phyloP scores from a whole-genome alignment of 2,113 vertebrate species.

The Phasianus colchicus region DNA sequence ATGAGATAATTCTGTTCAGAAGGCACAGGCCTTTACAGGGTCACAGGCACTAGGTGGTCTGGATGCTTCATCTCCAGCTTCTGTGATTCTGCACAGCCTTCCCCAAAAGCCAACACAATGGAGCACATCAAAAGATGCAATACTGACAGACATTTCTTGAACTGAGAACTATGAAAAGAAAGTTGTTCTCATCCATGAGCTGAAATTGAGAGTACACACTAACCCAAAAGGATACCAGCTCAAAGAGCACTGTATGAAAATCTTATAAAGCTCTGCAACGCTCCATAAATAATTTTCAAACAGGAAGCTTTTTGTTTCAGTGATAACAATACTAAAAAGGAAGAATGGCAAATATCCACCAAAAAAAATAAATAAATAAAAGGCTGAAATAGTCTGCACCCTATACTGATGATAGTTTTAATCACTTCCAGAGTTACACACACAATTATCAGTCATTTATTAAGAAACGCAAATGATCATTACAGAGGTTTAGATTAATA shows the following conservation, averaged over 20 bases:
- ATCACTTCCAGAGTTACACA: neutral
- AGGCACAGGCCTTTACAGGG: neutral
- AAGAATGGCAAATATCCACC: constrained; percentile 49
- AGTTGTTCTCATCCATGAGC: constrained; percentile 52
- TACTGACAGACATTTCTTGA: constrained; percentile 54
- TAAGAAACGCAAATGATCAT: constrained; percentile 6
- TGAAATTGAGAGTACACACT: constrained; percentile 63
- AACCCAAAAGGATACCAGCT: constrained; percentile 60
- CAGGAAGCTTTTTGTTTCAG: constrained; percentile 67
- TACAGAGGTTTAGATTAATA: constrained; percentile 43
- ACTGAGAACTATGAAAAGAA: constrained; percentile 66
- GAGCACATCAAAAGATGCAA: neutral
- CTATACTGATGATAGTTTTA: constrained; percentile 26
- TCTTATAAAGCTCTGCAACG: constrained; percentile 63
- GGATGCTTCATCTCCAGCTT: neutral
- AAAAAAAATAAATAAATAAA: neutral
- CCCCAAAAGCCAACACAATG: neutral
- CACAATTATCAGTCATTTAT: constrained; percentile 45
- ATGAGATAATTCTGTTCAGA: rapidly evolving
- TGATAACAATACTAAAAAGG: constrained; percentile 61
- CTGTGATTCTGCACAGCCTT: neutral
- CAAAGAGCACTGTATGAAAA: constrained; percentile 59
- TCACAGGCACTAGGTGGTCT: neutral
- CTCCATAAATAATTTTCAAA: constrained; percentile 79
- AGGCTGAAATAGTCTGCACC: constrained; percentile 26